Conservation (phyloP, 2,113 vertebrate genomes). For the Xiphophorus couchianus region DNA sequence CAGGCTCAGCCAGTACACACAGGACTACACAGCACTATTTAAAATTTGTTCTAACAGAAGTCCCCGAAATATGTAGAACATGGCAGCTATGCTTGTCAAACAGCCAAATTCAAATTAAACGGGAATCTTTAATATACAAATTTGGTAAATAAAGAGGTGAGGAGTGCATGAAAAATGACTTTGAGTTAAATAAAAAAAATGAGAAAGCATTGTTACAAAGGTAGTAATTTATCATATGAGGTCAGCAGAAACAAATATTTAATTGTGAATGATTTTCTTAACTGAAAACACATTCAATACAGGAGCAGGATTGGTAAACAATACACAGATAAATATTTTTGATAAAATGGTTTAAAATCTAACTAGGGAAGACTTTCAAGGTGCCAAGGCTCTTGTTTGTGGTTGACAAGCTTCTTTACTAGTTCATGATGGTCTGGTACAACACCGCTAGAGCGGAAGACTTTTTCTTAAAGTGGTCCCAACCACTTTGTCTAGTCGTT, state of each 20-base stretch:
- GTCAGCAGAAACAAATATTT: slow-evolving; percentile 20
- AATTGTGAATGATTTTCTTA: slow-evolving; percentile 10
- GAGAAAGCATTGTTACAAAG: slow-evolving; percentile 8
- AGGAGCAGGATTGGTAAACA: slow-evolving; percentile 17
- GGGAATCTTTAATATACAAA: background rate
- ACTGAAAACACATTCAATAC: slow-evolving; percentile 3
- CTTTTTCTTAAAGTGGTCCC: background rate
- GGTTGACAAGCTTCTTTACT: no score
- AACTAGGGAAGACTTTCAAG: background rate
- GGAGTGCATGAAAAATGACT: background rate
- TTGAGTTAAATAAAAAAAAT: slow-evolving; percentile 2
- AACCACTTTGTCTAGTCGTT: background rate
- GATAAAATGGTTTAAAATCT: slow-evolving; percentile 1
- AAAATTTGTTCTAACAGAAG: slow-evolving; percentile 42
- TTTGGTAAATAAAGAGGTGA: background rate
- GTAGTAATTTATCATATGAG: background rate
- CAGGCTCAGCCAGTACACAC: slow-evolving; percentile 36
- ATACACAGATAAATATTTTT: background rate
- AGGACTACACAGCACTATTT: slow-evolving; percentile 32
- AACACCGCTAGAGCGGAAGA: background rate
- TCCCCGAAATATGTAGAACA: slow-evolving; percentile 31
- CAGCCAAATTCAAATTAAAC: background rate
- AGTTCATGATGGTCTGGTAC: background rate
- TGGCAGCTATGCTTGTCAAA: slow-evolving; percentile 5
- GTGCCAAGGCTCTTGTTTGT: background rate